Conservation (phyloP, 2,888 invertebrate genomes). For the Trissoscelio sp. region DNA sequence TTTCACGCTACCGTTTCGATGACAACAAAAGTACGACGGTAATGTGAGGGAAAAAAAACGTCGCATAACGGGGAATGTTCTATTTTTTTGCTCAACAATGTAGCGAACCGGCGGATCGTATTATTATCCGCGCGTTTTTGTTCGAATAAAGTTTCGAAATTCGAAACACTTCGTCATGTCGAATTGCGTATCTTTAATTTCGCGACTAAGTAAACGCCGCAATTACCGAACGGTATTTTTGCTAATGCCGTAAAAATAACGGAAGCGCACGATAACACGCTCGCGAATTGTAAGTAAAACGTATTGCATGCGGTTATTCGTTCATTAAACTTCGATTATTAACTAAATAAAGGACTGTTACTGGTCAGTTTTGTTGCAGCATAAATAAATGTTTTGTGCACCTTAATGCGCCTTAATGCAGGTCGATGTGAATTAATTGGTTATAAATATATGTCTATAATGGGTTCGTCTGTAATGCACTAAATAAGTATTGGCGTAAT, state of each 20-base stretch:
- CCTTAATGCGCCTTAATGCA: conserved; percentile 6
- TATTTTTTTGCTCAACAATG: conserved; percentile 39
- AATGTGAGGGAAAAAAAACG: conserved; percentile 53
- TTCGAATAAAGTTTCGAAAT: conserved; percentile 47
- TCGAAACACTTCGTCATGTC: conserved; percentile 42
- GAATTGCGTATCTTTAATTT: conserved; percentile 40
- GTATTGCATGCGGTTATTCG: background rate
- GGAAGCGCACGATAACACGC: conserved; percentile 13
- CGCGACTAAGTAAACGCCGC: conserved; percentile 25
- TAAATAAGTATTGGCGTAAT: conserved; percentile 17
- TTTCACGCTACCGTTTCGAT: conserved; percentile 49
- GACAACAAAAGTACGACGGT: conserved; percentile 60
- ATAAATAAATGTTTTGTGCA: conserved; percentile 20
- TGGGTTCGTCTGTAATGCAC: too few relatives aligned
- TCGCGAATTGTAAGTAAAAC: conserved; percentile 2
- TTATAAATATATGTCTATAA: conserved; percentile 13
- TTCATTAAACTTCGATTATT: conserved; percentile 19
- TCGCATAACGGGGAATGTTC: conserved; percentile 25
- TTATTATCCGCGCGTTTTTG: conserved; percentile 44
- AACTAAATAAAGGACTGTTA: conserved; percentile 11
- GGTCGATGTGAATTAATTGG: conserved; percentile 6
- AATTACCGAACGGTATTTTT: conserved; percentile 17
- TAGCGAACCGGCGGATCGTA: conserved; percentile 31
- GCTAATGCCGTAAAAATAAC: conserved; percentile 27
- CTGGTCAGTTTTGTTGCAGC: background rate